Evolutionary conservation across 2,797 vertebrate species (phyloP), one percentile per base, ranked within the genome.

Genomic region (Synaphobranchus kaupii): DNA sequence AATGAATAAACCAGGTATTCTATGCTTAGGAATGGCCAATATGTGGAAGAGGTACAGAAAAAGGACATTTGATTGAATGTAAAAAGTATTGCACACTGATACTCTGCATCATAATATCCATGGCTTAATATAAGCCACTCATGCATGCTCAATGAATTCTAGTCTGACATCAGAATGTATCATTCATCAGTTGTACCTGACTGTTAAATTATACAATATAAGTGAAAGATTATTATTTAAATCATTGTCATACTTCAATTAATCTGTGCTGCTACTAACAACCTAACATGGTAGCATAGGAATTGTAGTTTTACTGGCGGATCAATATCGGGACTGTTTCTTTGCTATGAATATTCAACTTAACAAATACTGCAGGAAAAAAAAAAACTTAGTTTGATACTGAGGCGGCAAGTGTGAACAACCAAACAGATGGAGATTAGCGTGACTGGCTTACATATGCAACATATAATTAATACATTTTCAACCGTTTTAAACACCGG

Each of bases 391-490:
- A 47, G 39, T 78, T 78, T 78, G 73, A 4, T 78, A 44, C 44
- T 50, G 78, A n/a, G 78, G 47, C 47, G 15, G 22, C 47, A 22
- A 81, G 47, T 50, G 47, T 47, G 12, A 81, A 48, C 78, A 25
- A 22, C 47, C 47, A 81, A 81, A 50, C 44, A 81, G 20, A 81
- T 81, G 78, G 78, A 48, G 78, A 81, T 81, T 48, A 81, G 78
- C n/a, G 7, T 50, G 78, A 13, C 7, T 48, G 44, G 47, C 25
- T 81, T 48, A 22, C 44, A 48, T 47, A 50, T 9, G 47, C 47
- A 50, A 25, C 44, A 48, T 20, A 76, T 48, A 25, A 47, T 47
- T 25, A 50, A 50, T 81, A 50, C 78, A n/a, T 81, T 81, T 50
- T 78, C 34, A n/a, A 44, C 73, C n/a, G 78, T 50, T 81, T 20